These are phyloP conservation scores for Drosophila limbata DNA, from an alignment of 2,888 invertebrate species.

Conservation along the genomic window DNA sequence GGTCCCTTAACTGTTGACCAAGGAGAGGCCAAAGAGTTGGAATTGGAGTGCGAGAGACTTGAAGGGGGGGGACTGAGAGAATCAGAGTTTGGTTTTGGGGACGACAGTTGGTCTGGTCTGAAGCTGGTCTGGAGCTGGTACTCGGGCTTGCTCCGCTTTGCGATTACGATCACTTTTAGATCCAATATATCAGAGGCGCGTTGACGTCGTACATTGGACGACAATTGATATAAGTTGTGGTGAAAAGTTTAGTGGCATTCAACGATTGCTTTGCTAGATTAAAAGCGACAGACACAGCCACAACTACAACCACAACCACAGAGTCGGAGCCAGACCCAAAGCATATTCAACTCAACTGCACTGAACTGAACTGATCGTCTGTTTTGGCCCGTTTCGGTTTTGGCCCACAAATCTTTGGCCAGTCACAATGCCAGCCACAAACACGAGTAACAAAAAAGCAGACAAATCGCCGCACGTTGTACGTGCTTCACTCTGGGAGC, in stretches of 20 bases:
- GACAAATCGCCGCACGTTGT: slow-evolving; percentile 79
- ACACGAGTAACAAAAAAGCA: slow-evolving; percentile 72
- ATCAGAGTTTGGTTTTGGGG: slow-evolving; percentile 10
- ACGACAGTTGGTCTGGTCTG: slow-evolving; percentile 58
- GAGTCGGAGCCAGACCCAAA: background rate
- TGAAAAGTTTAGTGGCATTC: slow-evolving; percentile 83
- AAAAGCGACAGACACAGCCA: slow-evolving; percentile 74
- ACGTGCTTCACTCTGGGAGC: slow-evolving; percentile 63
- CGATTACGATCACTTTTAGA: slow-evolving; percentile 83
- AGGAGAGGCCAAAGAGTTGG: slow-evolving; percentile 27
- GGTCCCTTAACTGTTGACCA: slow-evolving; percentile 70
- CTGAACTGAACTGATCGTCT: slow-evolving; percentile 32
- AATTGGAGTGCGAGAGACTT: slow-evolving; percentile 9
- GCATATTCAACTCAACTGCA: slow-evolving; percentile 9
- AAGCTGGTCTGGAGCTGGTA: slow-evolving; percentile 1
- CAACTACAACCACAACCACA: background rate
- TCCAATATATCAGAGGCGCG: slow-evolving; percentile 83
- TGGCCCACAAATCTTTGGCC: slow-evolving; percentile 75
- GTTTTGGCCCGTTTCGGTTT: slow-evolving; percentile 35
- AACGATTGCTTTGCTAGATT: slow-evolving; percentile 83
- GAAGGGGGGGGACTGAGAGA: slow-evolving; percentile 3
- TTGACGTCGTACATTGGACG: slow-evolving; percentile 83
- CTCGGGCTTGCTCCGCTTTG: slow-evolving; percentile 71
- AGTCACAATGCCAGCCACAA: slow-evolving; percentile 75
- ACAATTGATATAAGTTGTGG: slow-evolving; percentile 84